Conservation (phyloP, 2,888 invertebrate genomes). For the Diplazon laetatorius region DNA sequence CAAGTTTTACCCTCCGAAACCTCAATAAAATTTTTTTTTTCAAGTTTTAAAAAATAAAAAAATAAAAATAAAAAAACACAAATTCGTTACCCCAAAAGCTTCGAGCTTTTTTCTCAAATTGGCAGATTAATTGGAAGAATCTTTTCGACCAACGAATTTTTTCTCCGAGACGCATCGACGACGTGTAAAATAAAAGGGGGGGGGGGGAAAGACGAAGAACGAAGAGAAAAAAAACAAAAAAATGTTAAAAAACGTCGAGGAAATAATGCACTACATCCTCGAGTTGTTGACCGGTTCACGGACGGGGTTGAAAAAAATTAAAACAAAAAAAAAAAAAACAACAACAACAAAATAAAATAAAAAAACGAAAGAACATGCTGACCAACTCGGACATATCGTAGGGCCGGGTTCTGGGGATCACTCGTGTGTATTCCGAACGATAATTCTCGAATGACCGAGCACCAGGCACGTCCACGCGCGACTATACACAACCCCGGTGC, state of each 20-base stretch:
- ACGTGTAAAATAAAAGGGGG: constrained; percentile 3
- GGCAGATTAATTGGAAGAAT: no score
- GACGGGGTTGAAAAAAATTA: not conserved
- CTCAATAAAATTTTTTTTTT: no score
- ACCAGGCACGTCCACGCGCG: constrained; percentile 30
- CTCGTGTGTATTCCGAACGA: constrained; percentile 63
- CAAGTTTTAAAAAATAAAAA: no score
- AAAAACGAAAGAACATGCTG: constrained; percentile 36
- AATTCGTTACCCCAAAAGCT: no score
- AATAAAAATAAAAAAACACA: no score
- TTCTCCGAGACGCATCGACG: not conserved
- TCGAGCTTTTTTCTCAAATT: no score
- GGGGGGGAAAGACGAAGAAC: no score
- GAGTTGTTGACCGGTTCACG: constrained; percentile 1
- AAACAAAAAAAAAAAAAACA: constrained; percentile 29
- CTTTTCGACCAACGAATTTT: constrained; percentile 52
- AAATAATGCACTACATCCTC: not conserved
- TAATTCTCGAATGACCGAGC: constrained; percentile 65
- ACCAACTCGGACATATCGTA: constrained; percentile 38
- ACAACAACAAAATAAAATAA: constrained; percentile 13
- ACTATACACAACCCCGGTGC: not conserved
- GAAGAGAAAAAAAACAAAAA: not conserved
- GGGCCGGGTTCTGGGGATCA: constrained; percentile 46
- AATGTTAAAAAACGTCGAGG: not conserved
- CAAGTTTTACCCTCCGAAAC: no score